These are phyloP conservation scores for Diplodus puntazzo DNA, from an alignment of 2,797 vertebrate species.

Conservation along the genomic window DNA sequence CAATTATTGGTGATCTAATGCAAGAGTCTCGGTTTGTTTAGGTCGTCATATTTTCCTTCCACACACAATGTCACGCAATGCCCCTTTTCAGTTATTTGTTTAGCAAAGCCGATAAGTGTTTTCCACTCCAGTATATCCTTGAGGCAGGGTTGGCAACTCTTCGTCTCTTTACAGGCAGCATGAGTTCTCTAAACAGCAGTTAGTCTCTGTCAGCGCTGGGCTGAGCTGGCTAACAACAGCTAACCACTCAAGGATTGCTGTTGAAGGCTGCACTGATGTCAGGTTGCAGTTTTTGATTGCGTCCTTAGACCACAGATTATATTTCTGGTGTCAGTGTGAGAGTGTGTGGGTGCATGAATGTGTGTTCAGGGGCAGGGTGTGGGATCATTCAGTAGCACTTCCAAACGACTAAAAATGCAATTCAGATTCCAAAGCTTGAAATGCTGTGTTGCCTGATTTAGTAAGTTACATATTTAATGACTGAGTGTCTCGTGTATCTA, in stretches of 20 bases:
- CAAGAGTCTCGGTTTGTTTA: slow-evolving; percentile 45
- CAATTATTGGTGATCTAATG: slow-evolving; percentile 50
- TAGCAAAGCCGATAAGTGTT: slow-evolving; percentile 64
- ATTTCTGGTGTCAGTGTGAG: slow-evolving; percentile 35
- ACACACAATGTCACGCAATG: slow-evolving; percentile 43
- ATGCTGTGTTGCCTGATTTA: slow-evolving; percentile 30
- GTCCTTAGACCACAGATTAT: slow-evolving; percentile 46
- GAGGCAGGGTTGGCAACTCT: slow-evolving; percentile 46
- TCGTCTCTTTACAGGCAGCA: slow-evolving; percentile 42
- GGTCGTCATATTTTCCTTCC: slow-evolving; percentile 54
- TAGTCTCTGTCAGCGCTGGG: slow-evolving; percentile 57
- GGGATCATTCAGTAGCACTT: slow-evolving; percentile 46
- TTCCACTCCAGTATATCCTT: slow-evolving; percentile 55
- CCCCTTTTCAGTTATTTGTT: slow-evolving; percentile 62
- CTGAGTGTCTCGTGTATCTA: slow-evolving; percentile 28
- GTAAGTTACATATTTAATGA: slow-evolving; percentile 36
- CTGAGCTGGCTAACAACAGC: slow-evolving; percentile 56
- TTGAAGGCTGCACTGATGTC: slow-evolving; percentile 56
- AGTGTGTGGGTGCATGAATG: slow-evolving; percentile 25
- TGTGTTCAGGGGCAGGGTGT: slow-evolving; percentile 22
- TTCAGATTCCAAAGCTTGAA: slow-evolving; percentile 27
- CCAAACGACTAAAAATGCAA: slow-evolving; percentile 22
- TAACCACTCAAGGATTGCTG: slow-evolving; percentile 53
- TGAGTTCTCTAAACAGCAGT: slow-evolving; percentile 65
- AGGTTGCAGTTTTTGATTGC: slow-evolving; percentile 59